phyloP scores from a whole-genome alignment of 2,797 vertebrate genomes.

The Helostoma temminkii region DNA sequence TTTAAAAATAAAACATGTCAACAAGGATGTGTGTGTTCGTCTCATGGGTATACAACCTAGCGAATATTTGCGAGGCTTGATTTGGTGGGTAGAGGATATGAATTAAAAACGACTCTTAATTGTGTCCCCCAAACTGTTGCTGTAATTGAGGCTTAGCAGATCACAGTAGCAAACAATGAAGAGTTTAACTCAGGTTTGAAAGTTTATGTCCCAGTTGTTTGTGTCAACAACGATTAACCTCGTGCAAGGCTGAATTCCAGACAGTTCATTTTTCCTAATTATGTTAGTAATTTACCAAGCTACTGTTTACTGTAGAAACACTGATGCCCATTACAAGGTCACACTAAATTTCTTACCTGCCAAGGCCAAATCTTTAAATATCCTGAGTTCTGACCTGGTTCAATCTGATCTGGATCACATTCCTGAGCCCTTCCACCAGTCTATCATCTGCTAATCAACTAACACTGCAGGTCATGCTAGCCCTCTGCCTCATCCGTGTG shows the following conservation, averaged over 20 bases:
- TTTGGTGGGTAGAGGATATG: background rate
- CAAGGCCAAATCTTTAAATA: too few species aligned
- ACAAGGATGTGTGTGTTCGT: conserved; percentile 13
- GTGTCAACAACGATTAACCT: background rate
- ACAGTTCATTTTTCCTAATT: too few species aligned
- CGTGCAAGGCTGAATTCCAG: background rate
- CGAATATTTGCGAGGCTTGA: conserved; percentile 1
- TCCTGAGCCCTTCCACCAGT: too few species aligned
- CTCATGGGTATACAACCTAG: conserved; percentile 12
- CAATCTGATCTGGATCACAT: too few species aligned
- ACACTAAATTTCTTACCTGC: too few species aligned
- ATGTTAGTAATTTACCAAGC: too few species aligned
- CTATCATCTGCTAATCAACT: too few species aligned
- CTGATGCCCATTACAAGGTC: too few species aligned
- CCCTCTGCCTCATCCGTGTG: too few species aligned
- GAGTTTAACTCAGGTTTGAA: background rate
- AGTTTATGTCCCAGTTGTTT: background rate
- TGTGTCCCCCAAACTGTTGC: background rate
- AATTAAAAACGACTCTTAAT: conserved; percentile 1
- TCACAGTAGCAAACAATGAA: conserved; percentile 7
- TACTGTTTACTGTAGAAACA: too few species aligned
- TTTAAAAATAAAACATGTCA: conserved; percentile 34
- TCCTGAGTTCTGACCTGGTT: too few species aligned
- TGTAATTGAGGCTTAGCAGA: background rate
- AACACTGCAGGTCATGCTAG: too few species aligned